These are phyloP conservation scores for Porphyrio hochstetteri DNA, from an alignment of 2,113 vertebrate species.

Conservation along the genomic window DNA sequence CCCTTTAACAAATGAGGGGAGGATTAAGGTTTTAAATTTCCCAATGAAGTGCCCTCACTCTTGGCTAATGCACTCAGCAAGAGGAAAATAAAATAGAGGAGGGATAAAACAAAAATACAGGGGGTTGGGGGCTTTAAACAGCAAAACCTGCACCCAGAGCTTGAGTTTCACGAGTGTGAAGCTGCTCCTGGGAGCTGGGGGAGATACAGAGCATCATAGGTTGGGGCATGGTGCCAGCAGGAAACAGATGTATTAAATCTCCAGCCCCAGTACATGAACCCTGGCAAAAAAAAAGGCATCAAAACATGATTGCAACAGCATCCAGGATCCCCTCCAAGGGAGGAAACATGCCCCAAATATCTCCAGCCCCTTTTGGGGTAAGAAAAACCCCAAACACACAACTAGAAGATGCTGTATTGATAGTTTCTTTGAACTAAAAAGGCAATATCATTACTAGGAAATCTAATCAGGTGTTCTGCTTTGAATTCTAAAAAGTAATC, in stretches of 20 bases:
- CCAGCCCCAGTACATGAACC: background rate
- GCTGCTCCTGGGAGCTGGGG: background rate
- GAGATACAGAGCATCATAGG: background rate
- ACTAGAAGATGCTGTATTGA: background rate
- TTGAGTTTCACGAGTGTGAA: background rate
- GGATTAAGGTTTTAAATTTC: conserved; percentile 58
- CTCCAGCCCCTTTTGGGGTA: too few relatives aligned
- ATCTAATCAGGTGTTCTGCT: background rate
- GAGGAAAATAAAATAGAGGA: background rate
- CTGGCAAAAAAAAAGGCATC: background rate
- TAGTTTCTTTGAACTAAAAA: background rate
- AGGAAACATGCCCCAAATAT: background rate
- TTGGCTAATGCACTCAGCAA: background rate
- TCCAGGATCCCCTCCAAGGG: background rate
- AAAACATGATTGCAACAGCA: background rate
- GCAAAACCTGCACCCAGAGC: background rate
- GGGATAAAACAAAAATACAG: background rate
- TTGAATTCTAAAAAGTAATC: background rate
- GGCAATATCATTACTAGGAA: background rate
- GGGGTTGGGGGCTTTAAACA: background rate
- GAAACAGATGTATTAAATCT: conserved; percentile 58
- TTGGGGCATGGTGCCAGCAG: background rate
- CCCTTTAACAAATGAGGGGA: conserved; percentile 8
- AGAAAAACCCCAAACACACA: background rate
- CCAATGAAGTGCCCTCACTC: background rate